phyloP scores from a whole-genome alignment of 2,113 vertebrate genomes.

The Pontoporia blainvillei region DNA sequence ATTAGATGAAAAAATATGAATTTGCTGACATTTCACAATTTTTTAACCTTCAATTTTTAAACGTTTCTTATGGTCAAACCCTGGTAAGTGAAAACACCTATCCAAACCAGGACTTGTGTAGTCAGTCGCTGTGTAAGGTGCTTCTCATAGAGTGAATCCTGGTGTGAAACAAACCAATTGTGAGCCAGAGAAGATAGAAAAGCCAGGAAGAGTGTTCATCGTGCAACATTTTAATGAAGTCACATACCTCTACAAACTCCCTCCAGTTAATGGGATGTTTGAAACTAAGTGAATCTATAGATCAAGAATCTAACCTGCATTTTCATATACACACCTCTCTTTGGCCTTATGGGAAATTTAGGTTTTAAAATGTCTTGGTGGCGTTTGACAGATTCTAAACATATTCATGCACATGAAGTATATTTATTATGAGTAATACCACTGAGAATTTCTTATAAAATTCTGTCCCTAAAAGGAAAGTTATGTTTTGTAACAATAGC shows the following conservation, averaged over 20 bases:
- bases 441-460: conserved; percentile 58
- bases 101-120: neutral
- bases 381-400: conserved; percentile 47
- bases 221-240: neutral
- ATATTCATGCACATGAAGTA: conserved; percentile 38
- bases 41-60: neutral
- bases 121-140: neutral
- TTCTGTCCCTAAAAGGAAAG: conserved; percentile 66
- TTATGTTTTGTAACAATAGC: conserved; percentile 31
- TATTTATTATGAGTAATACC: conserved; percentile 22
- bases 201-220: neutral
- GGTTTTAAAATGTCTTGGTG: conserved; percentile 3
- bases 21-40: neutral
- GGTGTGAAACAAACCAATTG: neutral
- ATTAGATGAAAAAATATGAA: neutral
- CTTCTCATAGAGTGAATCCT: neutral
- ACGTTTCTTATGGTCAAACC: neutral
- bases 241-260: neutral
- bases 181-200: neutral
- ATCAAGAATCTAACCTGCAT: conserved; percentile 13
- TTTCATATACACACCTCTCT: neutral
- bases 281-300: neutral
- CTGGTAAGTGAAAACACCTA: neutral
- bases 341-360: neutral
- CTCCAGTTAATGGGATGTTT: neutral